These are phyloP conservation scores for Mactra quadrangularis DNA, from an alignment of 1,140 invertebrate genomes.

Conservation along the genomic window DNA sequence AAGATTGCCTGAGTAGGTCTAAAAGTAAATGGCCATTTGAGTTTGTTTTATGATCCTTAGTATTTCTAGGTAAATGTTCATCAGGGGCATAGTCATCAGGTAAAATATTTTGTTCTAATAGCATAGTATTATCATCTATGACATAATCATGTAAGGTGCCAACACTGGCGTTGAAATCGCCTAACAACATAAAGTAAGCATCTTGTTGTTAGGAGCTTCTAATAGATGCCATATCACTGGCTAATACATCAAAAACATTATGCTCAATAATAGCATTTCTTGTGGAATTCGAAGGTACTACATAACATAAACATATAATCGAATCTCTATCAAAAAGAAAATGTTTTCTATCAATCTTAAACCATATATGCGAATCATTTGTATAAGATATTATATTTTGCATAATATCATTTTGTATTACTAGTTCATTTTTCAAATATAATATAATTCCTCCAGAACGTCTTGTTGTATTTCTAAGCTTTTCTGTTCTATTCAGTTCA, in stretches of 20 bases:
- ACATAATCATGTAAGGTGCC: background rate
- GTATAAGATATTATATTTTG: background rate
- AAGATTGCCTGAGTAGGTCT: constrained; percentile 1
- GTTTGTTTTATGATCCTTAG: constrained; percentile 21
- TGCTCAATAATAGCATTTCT: background rate
- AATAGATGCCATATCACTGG: background rate
- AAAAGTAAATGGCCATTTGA: constrained; percentile 19
- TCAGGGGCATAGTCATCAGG: constrained; percentile 36
- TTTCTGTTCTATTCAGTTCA: no score
- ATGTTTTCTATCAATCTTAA: background rate
- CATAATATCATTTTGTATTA: no score
- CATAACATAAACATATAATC: constrained; percentile 14
- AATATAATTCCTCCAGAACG: constrained; percentile 8
- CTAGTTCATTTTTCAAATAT: no score
- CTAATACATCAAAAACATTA: constrained; percentile 3
- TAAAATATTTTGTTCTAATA: constrained; percentile 16
- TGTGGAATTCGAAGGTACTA: background rate
- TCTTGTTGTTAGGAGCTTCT: background rate
- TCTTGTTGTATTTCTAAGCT: background rate
- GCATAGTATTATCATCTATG: constrained; percentile 6
- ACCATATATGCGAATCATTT: background rate
- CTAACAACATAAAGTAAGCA: background rate
- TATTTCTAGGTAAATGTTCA: constrained; percentile 9
- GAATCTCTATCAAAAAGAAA: background rate
- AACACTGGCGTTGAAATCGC: constrained; percentile 5